A percentile compares a stretch with the other conserved stretches of the same genome.
phyloP scores from a whole-genome alignment of 2,113 vertebrate species.

The Campylorhamphus procurvoides region DNA sequence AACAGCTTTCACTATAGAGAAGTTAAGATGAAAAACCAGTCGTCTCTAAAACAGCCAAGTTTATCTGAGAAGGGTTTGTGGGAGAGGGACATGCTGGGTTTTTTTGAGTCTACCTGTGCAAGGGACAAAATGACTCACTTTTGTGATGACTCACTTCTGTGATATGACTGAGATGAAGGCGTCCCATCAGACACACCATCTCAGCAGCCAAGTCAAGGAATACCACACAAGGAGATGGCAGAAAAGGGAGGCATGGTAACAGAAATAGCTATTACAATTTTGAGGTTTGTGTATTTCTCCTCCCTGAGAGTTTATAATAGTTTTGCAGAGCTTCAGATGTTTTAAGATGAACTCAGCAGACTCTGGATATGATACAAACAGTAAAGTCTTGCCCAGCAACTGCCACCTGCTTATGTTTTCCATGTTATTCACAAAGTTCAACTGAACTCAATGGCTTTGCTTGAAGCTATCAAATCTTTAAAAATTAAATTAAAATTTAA shows the following conservation, averaged over 20 bases:
- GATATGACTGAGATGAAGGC: not conserved
- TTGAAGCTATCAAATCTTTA: not conserved
- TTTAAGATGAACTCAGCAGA: not conserved
- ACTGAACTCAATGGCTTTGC: not conserved
- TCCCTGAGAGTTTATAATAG: not conserved
- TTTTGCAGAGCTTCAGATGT: not conserved
- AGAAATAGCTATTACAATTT: not conserved
- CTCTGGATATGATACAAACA: not conserved
- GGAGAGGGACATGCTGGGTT: not conserved
- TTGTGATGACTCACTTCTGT: not conserved
- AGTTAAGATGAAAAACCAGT: not conserved
- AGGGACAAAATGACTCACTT: not conserved
- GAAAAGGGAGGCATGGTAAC: not conserved
- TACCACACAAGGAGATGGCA: not conserved
- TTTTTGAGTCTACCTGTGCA: not conserved
- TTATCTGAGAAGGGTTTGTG: not conserved
- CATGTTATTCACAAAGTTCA: not conserved
- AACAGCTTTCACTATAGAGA: not conserved
- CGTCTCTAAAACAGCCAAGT: not conserved
- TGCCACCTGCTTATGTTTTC: not conserved
- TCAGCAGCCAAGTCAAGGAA: not conserved
- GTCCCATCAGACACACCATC: not conserved
- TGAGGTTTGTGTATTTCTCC: not conserved
- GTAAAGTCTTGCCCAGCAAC: not conserved
- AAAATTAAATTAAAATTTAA: constrained; percentile 21